These are phyloP conservation scores for Remorina albescens DNA, from an alignment of 2,797 vertebrate species.

Conservation along the genomic window DNA sequence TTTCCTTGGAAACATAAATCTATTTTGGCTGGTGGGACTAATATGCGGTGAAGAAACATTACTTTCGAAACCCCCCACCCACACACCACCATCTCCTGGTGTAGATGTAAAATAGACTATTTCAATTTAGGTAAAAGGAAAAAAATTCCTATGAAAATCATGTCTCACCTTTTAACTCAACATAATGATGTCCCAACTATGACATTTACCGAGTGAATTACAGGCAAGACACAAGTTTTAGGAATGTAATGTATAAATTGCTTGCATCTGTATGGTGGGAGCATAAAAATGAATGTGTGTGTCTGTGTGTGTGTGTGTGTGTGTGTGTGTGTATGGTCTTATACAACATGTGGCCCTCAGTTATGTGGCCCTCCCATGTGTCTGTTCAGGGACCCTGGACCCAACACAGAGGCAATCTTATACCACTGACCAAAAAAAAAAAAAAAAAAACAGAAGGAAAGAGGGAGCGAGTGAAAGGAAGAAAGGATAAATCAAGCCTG, in stretches of 20 bases:
- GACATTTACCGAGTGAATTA: slow-evolving; percentile 47
- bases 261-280: slow-evolving; percentile 64
- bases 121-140: slow-evolving; percentile 42
- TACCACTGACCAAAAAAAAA: slow-evolving; percentile 55
- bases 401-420: slow-evolving; percentile 72
- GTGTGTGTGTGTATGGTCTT: slow-evolving; percentile 49
- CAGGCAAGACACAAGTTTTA: slow-evolving; percentile 38
- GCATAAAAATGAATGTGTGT: slow-evolving; percentile 42
- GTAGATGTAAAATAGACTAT: neutral
- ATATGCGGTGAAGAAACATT: neutral
- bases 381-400: slow-evolving; percentile 59
- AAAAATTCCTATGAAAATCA: slow-evolving; percentile 35
- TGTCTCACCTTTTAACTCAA: slow-evolving; percentile 37
- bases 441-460: slow-evolving; percentile 28
- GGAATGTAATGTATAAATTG: slow-evolving; percentile 62
- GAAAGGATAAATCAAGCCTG: slow-evolving; percentile 72
- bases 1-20: slow-evolving; percentile 18
- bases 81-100: neutral
- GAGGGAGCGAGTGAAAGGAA: slow-evolving; percentile 54
- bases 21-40: neutral
- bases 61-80: slow-evolving; percentile 20
- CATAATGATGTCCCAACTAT: slow-evolving; percentile 46
- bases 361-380: slow-evolving; percentile 62
- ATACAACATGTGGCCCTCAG: slow-evolving; percentile 71
- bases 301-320: slow-evolving; percentile 35